Evolutionary conservation across 1,140 invertebrate species (phyloP), one percentile per base, ranked within the genome.

Genomic region (Ceratina calcarata): DNA sequence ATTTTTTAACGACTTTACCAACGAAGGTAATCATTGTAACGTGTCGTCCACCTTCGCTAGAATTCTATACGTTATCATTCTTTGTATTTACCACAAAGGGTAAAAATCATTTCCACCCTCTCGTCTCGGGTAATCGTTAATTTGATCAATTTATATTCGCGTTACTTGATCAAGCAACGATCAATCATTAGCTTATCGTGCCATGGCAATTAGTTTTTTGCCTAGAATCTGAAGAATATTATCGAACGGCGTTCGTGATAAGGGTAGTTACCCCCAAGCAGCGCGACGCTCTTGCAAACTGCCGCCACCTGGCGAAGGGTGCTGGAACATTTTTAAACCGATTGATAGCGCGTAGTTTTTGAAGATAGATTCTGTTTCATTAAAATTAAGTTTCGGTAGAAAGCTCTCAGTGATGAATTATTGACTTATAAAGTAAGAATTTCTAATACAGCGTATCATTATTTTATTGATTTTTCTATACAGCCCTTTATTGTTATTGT

Each of bases 231-330:
- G 32, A 3, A 67, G 74, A 86, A 10, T 45, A 80, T 73, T 13
- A 24, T 20, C 18, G 27, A 18, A 16, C 20, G 37, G 62, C 16
- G 37, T 8, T 20, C 13, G 27, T 57, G 57, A 32, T 61, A 76
- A 71, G 49, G 49, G 53, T 37, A 78, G 81, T 72, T 75, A 81
- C 57, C 71, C 37, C n/a, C 57, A 13, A 55, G 57, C 22, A 55
- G 20, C 6, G 58, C 27, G 73, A 15, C 37, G 60, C 57, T 57
- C 60, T 80, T 82, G 83, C 71, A 77, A 82, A 62, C 84, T 86
- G 45, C 58, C 67, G 87, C 87, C 87, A 88, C 78, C 87, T 88
- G 57, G 76, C 70, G 87, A 70, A 78, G 66, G 75, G 27, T 55
- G 37, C 2, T 6, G 12, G 73, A 85, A 86, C 84, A 74, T 80